phyloP scores from a whole-genome alignment of 1,140 invertebrate genomes.

The Zaprionus inermis region DNA sequence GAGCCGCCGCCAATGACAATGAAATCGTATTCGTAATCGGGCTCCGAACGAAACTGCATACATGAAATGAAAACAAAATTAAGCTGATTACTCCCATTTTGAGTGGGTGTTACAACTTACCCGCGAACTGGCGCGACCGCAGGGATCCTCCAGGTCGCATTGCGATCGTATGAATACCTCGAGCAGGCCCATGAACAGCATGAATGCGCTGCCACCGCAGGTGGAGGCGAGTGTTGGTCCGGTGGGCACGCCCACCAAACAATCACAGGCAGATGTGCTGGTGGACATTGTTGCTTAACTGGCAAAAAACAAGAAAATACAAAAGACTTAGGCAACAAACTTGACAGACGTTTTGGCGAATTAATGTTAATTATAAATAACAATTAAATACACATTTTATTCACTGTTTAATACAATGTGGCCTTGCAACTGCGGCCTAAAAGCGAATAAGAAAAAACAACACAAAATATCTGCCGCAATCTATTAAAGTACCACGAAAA shows the following conservation, averaged over 20 bases:
- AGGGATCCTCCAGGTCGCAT: slow-evolving; percentile 93
- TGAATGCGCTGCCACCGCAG: slow-evolving; percentile 91
- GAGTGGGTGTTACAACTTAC: slow-evolving; percentile 42
- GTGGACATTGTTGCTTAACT: slow-evolving; percentile 57
- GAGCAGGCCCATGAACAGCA: slow-evolving; percentile 94
- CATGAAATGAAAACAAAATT: neutral
- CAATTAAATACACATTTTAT: slow-evolving; percentile 42
- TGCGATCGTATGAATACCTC: slow-evolving; percentile 93
- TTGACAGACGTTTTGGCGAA: slow-evolving; percentile 34
- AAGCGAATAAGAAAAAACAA: slow-evolving; percentile 7
- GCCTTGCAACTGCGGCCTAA: slow-evolving; percentile 54
- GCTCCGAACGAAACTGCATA: slow-evolving; percentile 86
- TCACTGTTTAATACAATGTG: slow-evolving; percentile 33
- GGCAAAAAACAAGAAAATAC: slow-evolving; percentile 41
- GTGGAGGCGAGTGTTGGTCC: slow-evolving; percentile 92
- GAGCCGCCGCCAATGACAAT: slow-evolving; percentile 95
- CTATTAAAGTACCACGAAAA: slow-evolving; percentile 54
- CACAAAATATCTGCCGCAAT: slow-evolving; percentile 35
- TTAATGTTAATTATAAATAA: slow-evolving; percentile 43
- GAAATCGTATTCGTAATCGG: slow-evolving; percentile 91
- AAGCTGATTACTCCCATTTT: neutral
- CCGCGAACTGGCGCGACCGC: slow-evolving; percentile 87
- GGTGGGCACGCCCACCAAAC: slow-evolving; percentile 88
- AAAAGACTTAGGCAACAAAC: slow-evolving; percentile 76
- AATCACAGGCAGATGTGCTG: slow-evolving; percentile 87